Conservation (phyloP, 2,113 vertebrate genomes). For the Psammodynastes pulverulentus region DNA sequence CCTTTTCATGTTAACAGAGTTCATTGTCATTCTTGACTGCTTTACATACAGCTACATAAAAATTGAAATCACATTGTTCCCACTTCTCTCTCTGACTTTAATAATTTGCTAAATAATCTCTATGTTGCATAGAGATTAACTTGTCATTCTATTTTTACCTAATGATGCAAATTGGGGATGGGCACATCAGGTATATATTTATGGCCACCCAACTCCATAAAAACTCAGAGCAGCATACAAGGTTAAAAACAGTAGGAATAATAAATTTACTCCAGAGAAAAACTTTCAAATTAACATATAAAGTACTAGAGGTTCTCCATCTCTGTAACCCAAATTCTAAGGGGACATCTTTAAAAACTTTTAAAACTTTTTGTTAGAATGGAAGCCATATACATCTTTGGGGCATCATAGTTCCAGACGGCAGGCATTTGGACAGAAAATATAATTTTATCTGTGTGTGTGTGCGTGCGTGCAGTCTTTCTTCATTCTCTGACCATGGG, state of each 20-base stretch:
- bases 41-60: slow-evolving; percentile 28
- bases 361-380: not conserved
- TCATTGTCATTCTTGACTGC: slow-evolving; percentile 34
- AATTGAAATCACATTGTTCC: slow-evolving; percentile 22
- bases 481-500: not conserved
- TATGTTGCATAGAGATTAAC: not conserved
- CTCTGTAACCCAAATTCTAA: not conserved
- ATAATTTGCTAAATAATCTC: slow-evolving; percentile 4
- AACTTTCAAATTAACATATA: not conserved
- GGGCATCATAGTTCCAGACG: not conserved
- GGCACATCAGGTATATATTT: not conserved
- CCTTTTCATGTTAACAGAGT: slow-evolving; percentile 21
- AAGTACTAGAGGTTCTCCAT: not conserved
- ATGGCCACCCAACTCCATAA: not conserved
- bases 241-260: not conserved
- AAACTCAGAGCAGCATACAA: not conserved
- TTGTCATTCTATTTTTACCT: not conserved
- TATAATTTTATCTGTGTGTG: no score
- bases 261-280: not conserved
- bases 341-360: not conserved
- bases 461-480: not conserved
- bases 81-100: slow-evolving; percentile 23
- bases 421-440: not conserved
- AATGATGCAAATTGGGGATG: not conserved
- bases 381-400: not conserved